Evolutionary conservation across 1,140 invertebrate species (phyloP).

Genomic region (Bombus picipes): DNA sequence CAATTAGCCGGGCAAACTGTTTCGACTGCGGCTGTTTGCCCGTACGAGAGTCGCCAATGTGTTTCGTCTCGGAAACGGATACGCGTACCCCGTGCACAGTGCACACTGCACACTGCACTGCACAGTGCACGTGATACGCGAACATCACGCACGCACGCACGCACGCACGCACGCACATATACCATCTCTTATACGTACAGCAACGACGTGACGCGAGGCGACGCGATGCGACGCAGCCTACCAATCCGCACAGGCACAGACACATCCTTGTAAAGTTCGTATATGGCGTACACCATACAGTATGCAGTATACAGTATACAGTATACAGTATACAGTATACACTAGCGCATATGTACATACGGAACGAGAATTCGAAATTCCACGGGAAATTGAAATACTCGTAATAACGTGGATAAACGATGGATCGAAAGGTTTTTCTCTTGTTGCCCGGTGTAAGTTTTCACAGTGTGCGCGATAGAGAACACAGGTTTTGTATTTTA

Average conservation of each 20-base stretch:
- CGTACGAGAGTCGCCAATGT: constrained; percentile 59
- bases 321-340: too few species aligned
- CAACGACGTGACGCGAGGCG: too few species aligned
- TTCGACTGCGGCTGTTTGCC: constrained; percentile 67
- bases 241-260: neutral
- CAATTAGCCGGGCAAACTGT: constrained; percentile 72
- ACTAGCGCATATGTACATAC: neutral
- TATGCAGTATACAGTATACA: too few species aligned
- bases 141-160: neutral
- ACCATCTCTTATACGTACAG: neutral
- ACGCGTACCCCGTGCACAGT: neutral
- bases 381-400: constrained; percentile 38
- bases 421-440: neutral
- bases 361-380: constrained; percentile 28
- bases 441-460: neutral
- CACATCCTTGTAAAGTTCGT: constrained; percentile 17
- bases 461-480: neutral
- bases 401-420: constrained; percentile 22
- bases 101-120: neutral
- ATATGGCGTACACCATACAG: too few species aligned
- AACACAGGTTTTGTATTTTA: neutral
- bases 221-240: neutral
- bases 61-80: constrained; percentile 47
- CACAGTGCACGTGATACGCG: neutral
- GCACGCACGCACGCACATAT: neutral